A percentile compares a stretch with the other conserved stretches of the same genome.
Evolutionary conservation across 2,113 vertebrate species (phyloP).

Genomic region (Arothron firmamentum): DNA sequence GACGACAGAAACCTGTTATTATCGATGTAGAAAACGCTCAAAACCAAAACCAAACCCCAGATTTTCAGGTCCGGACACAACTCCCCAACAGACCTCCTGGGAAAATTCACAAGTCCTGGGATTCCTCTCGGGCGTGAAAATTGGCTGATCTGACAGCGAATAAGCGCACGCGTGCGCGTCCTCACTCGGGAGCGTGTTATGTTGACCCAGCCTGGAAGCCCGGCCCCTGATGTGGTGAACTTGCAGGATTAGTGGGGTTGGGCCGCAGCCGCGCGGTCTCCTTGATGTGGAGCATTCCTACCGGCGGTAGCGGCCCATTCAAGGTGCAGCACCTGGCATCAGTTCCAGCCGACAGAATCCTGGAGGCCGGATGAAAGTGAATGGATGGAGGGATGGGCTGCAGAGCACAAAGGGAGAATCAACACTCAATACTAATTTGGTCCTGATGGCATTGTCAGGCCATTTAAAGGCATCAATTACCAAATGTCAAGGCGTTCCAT

Average conservation of each 20-base stretch:
- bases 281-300: slow-evolving; percentile 67
- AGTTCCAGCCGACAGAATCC: slow-evolving; percentile 59
- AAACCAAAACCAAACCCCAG: too few species aligned
- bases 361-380: slow-evolving; percentile 52
- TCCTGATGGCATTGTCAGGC: slow-evolving; percentile 38
- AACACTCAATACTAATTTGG: slow-evolving; percentile 35
- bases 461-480: slow-evolving; percentile 62
- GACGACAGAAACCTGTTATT: neutral
- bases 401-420: slow-evolving; percentile 23
- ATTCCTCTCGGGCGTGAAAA: slow-evolving; percentile 36
- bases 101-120: slow-evolving; percentile 31
- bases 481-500: slow-evolving; percentile 54
- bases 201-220: slow-evolving; percentile 72
- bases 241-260: slow-evolving; percentile 57
- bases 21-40: too few species aligned
- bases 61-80: neutral
- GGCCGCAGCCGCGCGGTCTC: slow-evolving; percentile 48
- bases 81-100: slow-evolving; percentile 1
- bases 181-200: slow-evolving; percentile 48
- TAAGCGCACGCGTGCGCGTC: slow-evolving; percentile 8
- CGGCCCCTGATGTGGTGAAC: slow-evolving; percentile 55
- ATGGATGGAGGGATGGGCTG: slow-evolving; percentile 40
- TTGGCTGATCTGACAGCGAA: slow-evolving; percentile 18
- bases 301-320: slow-evolving; percentile 48
- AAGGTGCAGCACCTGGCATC: slow-evolving; percentile 71